Evolutionary conservation across 2,888 invertebrate species (phyloP).

Genomic region (Sphaeridia pumilis): DNA sequence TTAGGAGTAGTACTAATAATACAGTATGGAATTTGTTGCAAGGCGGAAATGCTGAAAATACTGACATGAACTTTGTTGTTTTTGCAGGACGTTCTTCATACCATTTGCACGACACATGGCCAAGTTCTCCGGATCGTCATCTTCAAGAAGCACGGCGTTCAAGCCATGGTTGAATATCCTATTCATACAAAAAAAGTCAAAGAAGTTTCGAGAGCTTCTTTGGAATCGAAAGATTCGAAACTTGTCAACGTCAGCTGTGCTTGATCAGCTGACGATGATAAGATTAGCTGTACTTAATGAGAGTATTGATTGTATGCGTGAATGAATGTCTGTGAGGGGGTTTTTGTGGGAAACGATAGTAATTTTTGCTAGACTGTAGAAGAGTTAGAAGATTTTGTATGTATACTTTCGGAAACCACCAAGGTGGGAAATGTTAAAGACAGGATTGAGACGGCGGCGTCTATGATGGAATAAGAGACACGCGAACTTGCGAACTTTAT

Average conservation of each 20-base stretch:
- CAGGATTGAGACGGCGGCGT: too few species aligned
- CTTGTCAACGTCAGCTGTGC: too few species aligned
- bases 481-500: background rate
- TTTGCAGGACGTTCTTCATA: constrained; percentile 95
- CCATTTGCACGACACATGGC: constrained; percentile 89
- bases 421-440: too few species aligned
- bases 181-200: constrained; percentile 43
- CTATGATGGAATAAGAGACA: background rate
- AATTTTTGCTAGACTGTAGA: too few species aligned
- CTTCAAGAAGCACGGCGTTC: constrained; percentile 96
- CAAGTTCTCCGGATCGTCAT: constrained; percentile 95
- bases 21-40: constrained; percentile 18
- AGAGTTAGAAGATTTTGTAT: too few species aligned
- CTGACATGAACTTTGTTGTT: constrained; percentile 32
- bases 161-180: constrained; percentile 99
- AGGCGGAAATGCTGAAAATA: constrained; percentile 14
- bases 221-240: too few species aligned
- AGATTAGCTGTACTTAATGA: too few species aligned
- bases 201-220: background rate
- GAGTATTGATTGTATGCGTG: too few species aligned
- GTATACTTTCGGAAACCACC: too few species aligned
- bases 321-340: too few species aligned
- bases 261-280: too few species aligned
- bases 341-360: too few species aligned
- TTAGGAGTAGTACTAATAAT: constrained; percentile 5